phyloP scores from a whole-genome alignment of 2,888 invertebrate genomes.

The Habroteleia sp. region DNA sequence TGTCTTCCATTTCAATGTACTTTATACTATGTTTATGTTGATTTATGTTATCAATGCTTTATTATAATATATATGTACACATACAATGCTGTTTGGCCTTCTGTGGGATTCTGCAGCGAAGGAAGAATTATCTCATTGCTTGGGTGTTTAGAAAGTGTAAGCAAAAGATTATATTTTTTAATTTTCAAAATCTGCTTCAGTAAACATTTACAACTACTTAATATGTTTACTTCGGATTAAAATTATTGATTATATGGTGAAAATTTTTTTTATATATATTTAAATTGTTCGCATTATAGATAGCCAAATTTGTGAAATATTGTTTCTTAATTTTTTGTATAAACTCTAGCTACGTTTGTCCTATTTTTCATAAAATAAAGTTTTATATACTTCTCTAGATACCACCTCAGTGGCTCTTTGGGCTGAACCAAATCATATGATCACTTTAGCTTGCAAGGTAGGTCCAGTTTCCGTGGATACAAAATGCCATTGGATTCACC shows the following conservation, averaged over 20 bases:
- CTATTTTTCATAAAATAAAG: too few species aligned
- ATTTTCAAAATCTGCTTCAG: neutral
- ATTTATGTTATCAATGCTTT: slow-evolving; percentile 34
- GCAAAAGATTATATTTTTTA: slow-evolving; percentile 24
- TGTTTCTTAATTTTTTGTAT: too few species aligned
- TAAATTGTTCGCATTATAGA: too few species aligned
- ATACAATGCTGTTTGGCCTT: slow-evolving; percentile 23
- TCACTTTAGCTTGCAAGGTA: slow-evolving; percentile 76
- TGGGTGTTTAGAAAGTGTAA: slow-evolving; percentile 51
- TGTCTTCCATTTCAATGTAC: slow-evolving; percentile 1
- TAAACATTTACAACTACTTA: neutral
- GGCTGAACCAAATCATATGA: slow-evolving; percentile 76
- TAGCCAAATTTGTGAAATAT: too few species aligned
- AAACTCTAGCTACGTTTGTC: too few species aligned
- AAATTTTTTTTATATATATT: too few species aligned
- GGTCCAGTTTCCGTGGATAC: slow-evolving; percentile 68
- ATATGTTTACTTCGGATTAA: neutral
- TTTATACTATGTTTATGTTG: slow-evolving; percentile 3
- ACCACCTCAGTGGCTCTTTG: slow-evolving; percentile 76
- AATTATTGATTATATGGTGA: too few species aligned
- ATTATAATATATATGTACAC: slow-evolving; percentile 22
- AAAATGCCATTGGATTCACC: slow-evolving; percentile 76
- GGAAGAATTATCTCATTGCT: slow-evolving; percentile 41
- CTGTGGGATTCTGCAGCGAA: slow-evolving; percentile 21
- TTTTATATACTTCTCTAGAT: slow-evolving; percentile 70